Conservation (phyloP, 2,113 vertebrate species). For the Meles meles region DNA sequence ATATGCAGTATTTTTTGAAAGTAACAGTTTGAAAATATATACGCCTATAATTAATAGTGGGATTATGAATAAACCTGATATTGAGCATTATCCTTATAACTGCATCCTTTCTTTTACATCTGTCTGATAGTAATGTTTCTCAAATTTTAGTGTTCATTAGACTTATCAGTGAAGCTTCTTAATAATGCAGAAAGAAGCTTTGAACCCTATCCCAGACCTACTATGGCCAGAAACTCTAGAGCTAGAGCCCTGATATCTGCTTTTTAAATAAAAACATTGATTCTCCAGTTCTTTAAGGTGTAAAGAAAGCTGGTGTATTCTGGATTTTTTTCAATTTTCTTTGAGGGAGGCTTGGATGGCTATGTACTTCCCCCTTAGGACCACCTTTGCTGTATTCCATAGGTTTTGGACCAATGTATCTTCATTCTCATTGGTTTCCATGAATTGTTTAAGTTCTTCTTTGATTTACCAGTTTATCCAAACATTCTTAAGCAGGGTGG, state of each 20-base stretch:
- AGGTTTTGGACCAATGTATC: too few relatives aligned
- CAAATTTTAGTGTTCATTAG: not conserved
- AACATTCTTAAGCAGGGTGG: too few relatives aligned
- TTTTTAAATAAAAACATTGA: not conserved
- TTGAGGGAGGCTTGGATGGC: too few relatives aligned
- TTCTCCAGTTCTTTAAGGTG: too few relatives aligned
- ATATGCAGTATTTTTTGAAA: not conserved
- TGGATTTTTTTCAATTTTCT: too few relatives aligned
- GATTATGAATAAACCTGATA: not conserved
- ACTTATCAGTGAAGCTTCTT: not conserved
- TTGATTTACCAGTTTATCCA: too few relatives aligned
- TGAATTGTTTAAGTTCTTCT: too few relatives aligned
- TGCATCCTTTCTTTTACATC: not conserved
- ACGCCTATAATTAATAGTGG: not conserved
- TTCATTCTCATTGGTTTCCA: too few relatives aligned
- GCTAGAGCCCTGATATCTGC: not conserved
- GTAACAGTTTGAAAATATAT: not conserved
- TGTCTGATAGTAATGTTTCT: not conserved
- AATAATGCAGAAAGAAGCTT: not conserved
- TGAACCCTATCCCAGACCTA: not conserved
- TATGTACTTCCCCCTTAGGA: too few relatives aligned
- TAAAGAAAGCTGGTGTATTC: too few relatives aligned
- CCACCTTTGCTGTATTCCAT: too few relatives aligned
- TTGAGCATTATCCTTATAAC: not conserved
- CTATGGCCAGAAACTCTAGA: not conserved